Conservation (phyloP, 2,888 invertebrate genomes). For the Chirona hameri region DNA sequence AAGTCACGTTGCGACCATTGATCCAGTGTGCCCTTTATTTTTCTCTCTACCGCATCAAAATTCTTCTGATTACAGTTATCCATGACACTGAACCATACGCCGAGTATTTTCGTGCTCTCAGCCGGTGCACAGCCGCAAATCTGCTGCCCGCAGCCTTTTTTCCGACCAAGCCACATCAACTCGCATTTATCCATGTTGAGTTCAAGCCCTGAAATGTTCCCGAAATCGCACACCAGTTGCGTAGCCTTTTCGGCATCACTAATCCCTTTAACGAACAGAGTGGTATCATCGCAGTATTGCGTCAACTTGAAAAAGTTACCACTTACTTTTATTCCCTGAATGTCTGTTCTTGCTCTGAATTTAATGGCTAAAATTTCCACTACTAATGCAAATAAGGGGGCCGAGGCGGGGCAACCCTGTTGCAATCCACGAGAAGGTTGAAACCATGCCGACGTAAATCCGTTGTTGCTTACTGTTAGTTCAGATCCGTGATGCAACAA, state of each 20-base stretch:
- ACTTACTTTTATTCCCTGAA: no score
- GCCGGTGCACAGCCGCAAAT: not conserved
- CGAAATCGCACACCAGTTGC: not conserved
- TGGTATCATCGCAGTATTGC: no score
- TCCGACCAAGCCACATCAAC: not conserved
- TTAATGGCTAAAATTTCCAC: no score
- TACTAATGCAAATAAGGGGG: no score
- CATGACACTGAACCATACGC: not conserved
- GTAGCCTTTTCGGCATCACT: no score
- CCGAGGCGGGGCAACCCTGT: no score
- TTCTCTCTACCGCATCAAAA: not conserved
- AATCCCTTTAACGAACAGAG: no score
- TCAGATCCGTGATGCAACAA: not conserved
- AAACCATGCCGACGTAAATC: no score
- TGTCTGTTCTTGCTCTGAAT: no score
- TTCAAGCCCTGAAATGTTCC: not conserved
- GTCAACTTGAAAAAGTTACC: no score
- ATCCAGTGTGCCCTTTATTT: not conserved
- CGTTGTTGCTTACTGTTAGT: not conserved
- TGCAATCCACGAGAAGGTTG: no score
- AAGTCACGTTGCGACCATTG: not conserved
- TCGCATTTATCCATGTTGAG: not conserved
- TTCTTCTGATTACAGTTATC: not conserved
- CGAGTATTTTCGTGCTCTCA: not conserved
- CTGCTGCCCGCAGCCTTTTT: not conserved